A percentile compares a stretch with the other conserved stretches of the same genome.
These are phyloP conservation scores for Emesis russula DNA, from an alignment of 2,888 invertebrate species.

Conservation along the genomic window DNA sequence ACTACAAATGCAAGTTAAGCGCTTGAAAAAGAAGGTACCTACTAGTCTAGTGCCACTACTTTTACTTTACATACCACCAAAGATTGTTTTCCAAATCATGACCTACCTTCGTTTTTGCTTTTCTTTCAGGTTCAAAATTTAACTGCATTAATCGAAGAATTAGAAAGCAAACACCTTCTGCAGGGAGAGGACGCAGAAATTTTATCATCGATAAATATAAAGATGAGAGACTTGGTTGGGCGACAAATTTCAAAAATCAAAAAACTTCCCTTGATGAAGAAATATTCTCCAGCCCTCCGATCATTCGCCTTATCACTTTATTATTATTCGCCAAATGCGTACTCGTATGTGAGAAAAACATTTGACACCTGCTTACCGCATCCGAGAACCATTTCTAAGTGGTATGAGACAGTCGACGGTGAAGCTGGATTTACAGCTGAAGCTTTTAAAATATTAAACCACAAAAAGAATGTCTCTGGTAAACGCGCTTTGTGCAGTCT, in stretches of 20 bases:
- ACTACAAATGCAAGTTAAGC: slow-evolving; percentile 39
- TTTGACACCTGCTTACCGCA: slow-evolving; percentile 42
- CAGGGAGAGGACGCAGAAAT: slow-evolving; percentile 1
- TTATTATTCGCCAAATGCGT: slow-evolving; percentile 41
- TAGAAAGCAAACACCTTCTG: background rate
- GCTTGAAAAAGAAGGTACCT: slow-evolving; percentile 15
- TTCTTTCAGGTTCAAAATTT: slow-evolving; percentile 21
- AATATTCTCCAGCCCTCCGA: slow-evolving; percentile 19
- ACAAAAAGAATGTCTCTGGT: slow-evolving; percentile 52
- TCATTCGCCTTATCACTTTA: slow-evolving; percentile 29
- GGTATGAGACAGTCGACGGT: slow-evolving; percentile 33
- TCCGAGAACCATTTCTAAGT: slow-evolving; percentile 35
- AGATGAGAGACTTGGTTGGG: background rate
- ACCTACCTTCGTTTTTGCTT: too few relatives aligned
- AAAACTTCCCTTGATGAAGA: slow-evolving; percentile 12
- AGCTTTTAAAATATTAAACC: slow-evolving; percentile 13
- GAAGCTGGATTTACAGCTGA: slow-evolving; percentile 38
- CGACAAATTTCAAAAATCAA: slow-evolving; percentile 8
- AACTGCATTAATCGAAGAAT: background rate
- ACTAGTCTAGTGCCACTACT: slow-evolving; percentile 9
- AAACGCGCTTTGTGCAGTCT: slow-evolving; percentile 51
- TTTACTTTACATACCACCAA: background rate
- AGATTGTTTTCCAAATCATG: too few relatives aligned
- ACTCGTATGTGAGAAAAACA: slow-evolving; percentile 29
- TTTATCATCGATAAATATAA: slow-evolving; percentile 2